A percentile compares a stretch with the other conserved stretches of the same genome.
phyloP scores from a whole-genome alignment of 2,113 vertebrate genomes.

The Engystomops pustulosus region DNA sequence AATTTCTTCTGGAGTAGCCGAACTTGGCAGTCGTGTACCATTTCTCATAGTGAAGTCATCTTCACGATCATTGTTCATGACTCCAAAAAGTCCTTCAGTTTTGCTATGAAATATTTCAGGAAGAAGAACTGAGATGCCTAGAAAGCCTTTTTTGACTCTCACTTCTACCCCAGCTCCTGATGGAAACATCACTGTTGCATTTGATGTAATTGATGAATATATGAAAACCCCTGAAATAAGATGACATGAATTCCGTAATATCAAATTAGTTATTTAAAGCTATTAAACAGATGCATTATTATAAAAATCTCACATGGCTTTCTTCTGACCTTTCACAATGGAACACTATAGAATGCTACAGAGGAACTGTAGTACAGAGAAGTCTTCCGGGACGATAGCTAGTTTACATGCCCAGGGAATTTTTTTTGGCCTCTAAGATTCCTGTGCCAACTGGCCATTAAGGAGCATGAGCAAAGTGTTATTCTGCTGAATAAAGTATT shows the following conservation, averaged over 20 bases:
- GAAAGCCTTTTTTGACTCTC: slow-evolving; percentile 66
- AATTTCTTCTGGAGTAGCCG: slow-evolving; percentile 72
- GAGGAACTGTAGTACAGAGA: too few relatives aligned
- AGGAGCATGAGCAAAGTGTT: too few relatives aligned
- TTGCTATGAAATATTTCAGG: slow-evolving; percentile 77
- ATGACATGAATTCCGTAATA: background rate
- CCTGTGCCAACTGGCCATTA: too few relatives aligned
- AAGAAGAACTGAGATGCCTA: slow-evolving; percentile 80
- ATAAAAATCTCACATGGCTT: too few relatives aligned
- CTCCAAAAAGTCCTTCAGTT: slow-evolving; percentile 84
- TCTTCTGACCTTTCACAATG: too few relatives aligned
- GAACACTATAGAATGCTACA: too few relatives aligned
- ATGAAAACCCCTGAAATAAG: slow-evolving; percentile 81
- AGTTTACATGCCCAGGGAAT: too few relatives aligned
- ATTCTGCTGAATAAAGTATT: too few relatives aligned
- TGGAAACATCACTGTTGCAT: slow-evolving; percentile 85
- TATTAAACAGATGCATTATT: background rate
- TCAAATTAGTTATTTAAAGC: background rate
- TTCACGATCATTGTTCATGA: slow-evolving; percentile 75
- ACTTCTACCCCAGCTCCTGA: slow-evolving; percentile 86
- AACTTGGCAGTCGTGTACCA: slow-evolving; percentile 64
- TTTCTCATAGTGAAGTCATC: slow-evolving; percentile 81
- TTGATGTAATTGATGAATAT: slow-evolving; percentile 70
- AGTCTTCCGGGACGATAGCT: too few relatives aligned
- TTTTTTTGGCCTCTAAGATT: too few relatives aligned